Percentiles rank a stretch among this genome's conserved stretches.
Conservation (phyloP, 2,888 invertebrate genomes). For the Himalopsyche tibetana region DNA sequence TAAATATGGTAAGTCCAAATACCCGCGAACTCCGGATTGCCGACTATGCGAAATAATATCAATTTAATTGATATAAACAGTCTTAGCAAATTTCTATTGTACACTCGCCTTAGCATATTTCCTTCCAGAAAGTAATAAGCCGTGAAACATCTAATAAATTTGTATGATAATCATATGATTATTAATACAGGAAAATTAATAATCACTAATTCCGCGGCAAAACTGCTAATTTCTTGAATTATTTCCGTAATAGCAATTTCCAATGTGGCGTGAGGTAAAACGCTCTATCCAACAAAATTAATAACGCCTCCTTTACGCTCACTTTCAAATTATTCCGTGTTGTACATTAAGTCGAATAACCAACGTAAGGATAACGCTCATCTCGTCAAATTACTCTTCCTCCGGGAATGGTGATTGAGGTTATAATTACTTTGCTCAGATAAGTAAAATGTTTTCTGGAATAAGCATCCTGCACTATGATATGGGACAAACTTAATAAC, state of each 20-base stretch:
- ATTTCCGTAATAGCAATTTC: slow-evolving; percentile 22
- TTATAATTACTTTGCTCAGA: slow-evolving; percentile 5
- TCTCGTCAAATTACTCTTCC: slow-evolving; percentile 3
- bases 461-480: too few species aligned
- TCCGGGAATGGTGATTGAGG: slow-evolving; percentile 8
- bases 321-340: slow-evolving; percentile 14
- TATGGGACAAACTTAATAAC: too few species aligned
- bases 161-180: background rate
- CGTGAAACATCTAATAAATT: background rate
- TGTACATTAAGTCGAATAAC: slow-evolving; percentile 22
- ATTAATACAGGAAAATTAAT: slow-evolving; percentile 8
- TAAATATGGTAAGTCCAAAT: too few species aligned
- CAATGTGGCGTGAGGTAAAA: slow-evolving; percentile 13
- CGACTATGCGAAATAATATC: too few species aligned
- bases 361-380: background rate
- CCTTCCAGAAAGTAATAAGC: background rate
- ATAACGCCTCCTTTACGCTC: background rate
- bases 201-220: slow-evolving; percentile 6
- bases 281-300: slow-evolving; percentile 20
- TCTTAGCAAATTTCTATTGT: too few species aligned
- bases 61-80: too few species aligned
- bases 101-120: background rate
- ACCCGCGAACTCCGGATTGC: too few species aligned
- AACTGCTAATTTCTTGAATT: slow-evolving; percentile 20
- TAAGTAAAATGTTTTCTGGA: background rate